A percentile compares a stretch with the other conserved stretches of the same genome.
These are phyloP conservation scores for Pachliopta kotzebuea DNA, from an alignment of 2,888 invertebrate species.

Conservation along the genomic window DNA sequence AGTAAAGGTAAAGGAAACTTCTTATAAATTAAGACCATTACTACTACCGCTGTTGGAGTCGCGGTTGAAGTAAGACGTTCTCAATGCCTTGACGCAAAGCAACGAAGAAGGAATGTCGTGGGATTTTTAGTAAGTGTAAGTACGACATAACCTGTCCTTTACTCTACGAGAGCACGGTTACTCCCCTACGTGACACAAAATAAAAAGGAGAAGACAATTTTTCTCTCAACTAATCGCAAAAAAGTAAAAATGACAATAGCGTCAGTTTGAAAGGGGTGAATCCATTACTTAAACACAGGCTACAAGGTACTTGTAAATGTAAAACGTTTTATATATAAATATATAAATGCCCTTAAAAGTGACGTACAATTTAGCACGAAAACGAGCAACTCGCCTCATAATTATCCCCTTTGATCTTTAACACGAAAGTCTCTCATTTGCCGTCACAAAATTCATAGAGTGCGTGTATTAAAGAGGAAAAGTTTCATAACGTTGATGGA, in stretches of 20 bases:
- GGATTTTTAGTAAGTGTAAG: no score
- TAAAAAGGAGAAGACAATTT: slow-evolving; percentile 3
- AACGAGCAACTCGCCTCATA: slow-evolving; percentile 45
- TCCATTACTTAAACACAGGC: slow-evolving; percentile 7
- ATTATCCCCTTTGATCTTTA: slow-evolving; percentile 52
- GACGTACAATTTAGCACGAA: slow-evolving; percentile 39
- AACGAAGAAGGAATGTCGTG: no score
- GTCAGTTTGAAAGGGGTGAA: slow-evolving; percentile 3
- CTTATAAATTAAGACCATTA: no score
- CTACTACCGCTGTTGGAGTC: no score
- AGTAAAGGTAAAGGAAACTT: no score
- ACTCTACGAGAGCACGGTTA: no score
- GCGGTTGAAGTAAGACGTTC: no score
- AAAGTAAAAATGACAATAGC: slow-evolving; percentile 20
- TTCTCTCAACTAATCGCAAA: slow-evolving; percentile 2
- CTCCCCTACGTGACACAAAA: no score
- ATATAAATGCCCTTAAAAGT: slow-evolving; percentile 27
- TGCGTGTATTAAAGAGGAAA: slow-evolving; percentile 32
- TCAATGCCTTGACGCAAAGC: no score
- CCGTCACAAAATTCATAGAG: slow-evolving; percentile 41
- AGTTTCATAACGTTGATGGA: not conserved
- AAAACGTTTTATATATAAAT: slow-evolving; percentile 29
- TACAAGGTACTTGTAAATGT: slow-evolving; percentile 26
- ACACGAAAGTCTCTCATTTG: slow-evolving; percentile 48
- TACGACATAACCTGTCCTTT: no score